A percentile compares a stretch with the other conserved stretches of the same genome.
Conservation (phyloP, 2,113 vertebrate species). For the Cygnus buccinator region DNA sequence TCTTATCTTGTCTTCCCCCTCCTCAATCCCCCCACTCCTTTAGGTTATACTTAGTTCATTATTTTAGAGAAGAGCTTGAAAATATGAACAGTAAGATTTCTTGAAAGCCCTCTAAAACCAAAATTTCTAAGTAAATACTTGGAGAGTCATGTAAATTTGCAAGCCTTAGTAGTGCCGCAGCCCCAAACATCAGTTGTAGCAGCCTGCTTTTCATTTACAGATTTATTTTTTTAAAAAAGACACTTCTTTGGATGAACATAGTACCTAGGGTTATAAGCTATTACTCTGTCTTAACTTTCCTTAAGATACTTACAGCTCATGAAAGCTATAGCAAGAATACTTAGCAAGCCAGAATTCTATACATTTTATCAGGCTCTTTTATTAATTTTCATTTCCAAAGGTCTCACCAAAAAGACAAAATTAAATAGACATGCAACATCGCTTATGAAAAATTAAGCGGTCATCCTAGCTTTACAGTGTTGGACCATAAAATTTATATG, state of each 20-base stretch:
- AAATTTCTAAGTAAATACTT: not conserved
- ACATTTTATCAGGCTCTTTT: slow-evolving; percentile 24
- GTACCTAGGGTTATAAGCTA: not conserved
- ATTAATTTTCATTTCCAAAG: slow-evolving; percentile 42
- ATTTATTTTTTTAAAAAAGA: not conserved
- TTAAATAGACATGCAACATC: slow-evolving; percentile 23
- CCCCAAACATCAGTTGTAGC: not conserved
- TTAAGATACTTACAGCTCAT: not conserved
- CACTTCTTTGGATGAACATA: not conserved
- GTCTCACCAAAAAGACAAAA: slow-evolving; percentile 30
- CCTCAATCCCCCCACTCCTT: rapidly evolving
- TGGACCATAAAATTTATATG: slow-evolving; percentile 24
- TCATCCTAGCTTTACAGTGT: not conserved
- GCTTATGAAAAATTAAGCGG: slow-evolving; percentile 43
- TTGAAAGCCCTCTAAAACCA: not conserved
- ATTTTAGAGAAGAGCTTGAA: too few species aligned
- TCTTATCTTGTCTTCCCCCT: not conserved
- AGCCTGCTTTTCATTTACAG: not conserved
- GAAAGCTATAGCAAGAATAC: not conserved
- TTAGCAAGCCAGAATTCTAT: not conserved
- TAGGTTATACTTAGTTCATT: not conserved
- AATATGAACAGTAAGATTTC: not conserved
- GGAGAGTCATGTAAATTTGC: not conserved
- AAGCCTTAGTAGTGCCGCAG: not conserved
- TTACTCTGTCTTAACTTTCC: not conserved